phyloP scores from a whole-genome alignment of 1,140 invertebrate species.

The Pachyrhynchus sulphureomaculatus region DNA sequence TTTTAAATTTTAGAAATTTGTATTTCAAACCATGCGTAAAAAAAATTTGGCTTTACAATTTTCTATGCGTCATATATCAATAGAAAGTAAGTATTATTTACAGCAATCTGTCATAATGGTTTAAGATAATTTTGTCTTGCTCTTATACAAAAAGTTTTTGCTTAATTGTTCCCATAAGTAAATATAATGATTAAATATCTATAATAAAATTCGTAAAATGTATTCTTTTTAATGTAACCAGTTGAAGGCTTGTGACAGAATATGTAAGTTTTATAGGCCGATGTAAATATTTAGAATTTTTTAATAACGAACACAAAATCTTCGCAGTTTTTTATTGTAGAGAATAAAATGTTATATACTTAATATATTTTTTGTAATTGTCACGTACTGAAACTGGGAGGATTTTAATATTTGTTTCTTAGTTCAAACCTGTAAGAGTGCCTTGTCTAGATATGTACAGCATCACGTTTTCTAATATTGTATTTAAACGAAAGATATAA shows the following conservation, averaged over 20 bases:
- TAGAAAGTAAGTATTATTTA: too few relatives aligned
- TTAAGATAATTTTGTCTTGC: too few relatives aligned
- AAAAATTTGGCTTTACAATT: too few relatives aligned
- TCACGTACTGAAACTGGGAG: not conserved
- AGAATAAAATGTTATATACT: not conserved
- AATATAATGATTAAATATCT: too few relatives aligned
- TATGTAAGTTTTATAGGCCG: constrained; percentile 8
- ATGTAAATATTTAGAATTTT: constrained; percentile 3
- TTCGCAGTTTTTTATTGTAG: not conserved
- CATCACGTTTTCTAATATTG: not conserved
- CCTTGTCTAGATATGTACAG: constrained; percentile 38
- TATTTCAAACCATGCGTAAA: too few relatives aligned
- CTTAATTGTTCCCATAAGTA: too few relatives aligned
- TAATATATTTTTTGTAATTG: not conserved
- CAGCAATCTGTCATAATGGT: too few relatives aligned
- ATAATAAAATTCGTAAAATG: too few relatives aligned
- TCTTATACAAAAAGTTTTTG: too few relatives aligned
- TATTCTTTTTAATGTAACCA: not conserved
- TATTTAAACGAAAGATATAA: not conserved
- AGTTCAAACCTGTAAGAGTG: constrained; percentile 42
- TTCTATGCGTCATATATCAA: too few relatives aligned
- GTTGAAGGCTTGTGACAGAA: constrained; percentile 12
- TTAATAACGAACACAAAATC: not conserved
- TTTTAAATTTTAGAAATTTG: too few relatives aligned
- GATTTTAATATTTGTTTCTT: not conserved